Base-by-base conservation (phyloP, 2,797 vertebrate species). In the Florisuga fusca region DNA sequence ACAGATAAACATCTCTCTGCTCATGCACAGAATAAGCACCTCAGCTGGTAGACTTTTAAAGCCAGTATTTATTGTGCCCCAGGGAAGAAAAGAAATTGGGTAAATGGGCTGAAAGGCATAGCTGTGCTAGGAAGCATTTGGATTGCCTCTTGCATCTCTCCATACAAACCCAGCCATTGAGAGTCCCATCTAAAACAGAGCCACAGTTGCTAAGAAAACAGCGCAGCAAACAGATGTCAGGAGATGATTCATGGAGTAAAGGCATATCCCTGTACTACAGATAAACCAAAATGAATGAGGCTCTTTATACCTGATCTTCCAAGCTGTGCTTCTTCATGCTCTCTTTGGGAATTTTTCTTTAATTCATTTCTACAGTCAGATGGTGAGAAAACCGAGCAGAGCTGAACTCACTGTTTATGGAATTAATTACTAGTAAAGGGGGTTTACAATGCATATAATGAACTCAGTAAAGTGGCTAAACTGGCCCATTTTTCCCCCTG, bases 191-290 rank as follows among this genome's bases (percentile, higher is more conserved):
- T 96, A 94, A 95, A 97, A 91, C 53, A 90, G 82, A 95, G 84
- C 55, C 0, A 1, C 90, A 92, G 97, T 97, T 97, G 96, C 97
- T 97, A 97, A 95, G 97, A 97, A 98, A 97, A 97, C 95, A 97
- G 86, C 7, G 8, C 12, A 73, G 87, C 94, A 95, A 94, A 94
- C 88, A 74, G 62, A 96, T 94, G 90, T 92, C 84, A 93, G 68
- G 62, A 45, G 79, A 94, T 97, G 96, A 98, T 94, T 97, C 97
- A 97, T n/a, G 26, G 54, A 84, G 62, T 41, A 73, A 62, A 46
- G 38, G 79, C 91, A 94, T 92, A 90, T 90, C 96, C 90, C 88
- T 73, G 69, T 59, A 88, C 82, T 97, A 93, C 95, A 87, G 92
- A 96, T 88, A 96, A 94, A 93, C 94, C 75, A 31, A 82, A 75